These are phyloP conservation scores for Ceratina calcarata DNA, from an alignment of 1,140 invertebrate genomes.

Conservation along the genomic window DNA sequence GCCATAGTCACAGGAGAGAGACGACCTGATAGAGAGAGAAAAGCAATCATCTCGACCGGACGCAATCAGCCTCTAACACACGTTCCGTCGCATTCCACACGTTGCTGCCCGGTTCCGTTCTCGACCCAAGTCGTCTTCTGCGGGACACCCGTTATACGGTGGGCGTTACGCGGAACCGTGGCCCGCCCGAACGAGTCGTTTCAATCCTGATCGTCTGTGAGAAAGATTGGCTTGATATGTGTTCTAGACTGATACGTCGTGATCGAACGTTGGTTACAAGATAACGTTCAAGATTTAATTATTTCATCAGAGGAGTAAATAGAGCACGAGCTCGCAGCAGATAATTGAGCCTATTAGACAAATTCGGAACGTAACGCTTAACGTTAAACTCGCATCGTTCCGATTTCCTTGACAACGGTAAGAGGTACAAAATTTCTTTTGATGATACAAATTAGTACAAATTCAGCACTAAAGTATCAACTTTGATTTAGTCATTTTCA, in stretches of 20 bases:
- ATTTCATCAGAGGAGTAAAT: not conserved
- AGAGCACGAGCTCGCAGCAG: not conserved
- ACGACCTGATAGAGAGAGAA: constrained; percentile 23
- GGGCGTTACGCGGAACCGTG: constrained; percentile 17
- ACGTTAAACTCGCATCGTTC: no score
- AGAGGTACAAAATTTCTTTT: no score
- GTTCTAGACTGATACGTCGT: not conserved
- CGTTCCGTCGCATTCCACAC: constrained; percentile 45
- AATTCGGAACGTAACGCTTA: no score
- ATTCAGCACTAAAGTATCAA: no score
- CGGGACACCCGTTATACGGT: constrained; percentile 60
- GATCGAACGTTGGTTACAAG: no score
- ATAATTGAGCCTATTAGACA: not conserved
- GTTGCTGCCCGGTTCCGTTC: constrained; percentile 23
- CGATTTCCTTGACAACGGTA: no score
- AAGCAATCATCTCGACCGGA: constrained; percentile 75
- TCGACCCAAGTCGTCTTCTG: constrained; percentile 52
- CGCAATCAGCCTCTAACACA: constrained; percentile 68
- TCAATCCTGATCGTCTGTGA: not conserved
- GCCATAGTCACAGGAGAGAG: constrained; percentile 60
- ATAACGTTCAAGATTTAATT: no score
- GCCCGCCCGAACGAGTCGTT: not conserved
- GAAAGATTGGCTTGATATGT: constrained; percentile 4
- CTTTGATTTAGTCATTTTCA: no score
- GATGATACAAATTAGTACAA: no score